phyloP scores from a whole-genome alignment of 2,888 invertebrate species.

The Prosopocoilus inquinatus region DNA sequence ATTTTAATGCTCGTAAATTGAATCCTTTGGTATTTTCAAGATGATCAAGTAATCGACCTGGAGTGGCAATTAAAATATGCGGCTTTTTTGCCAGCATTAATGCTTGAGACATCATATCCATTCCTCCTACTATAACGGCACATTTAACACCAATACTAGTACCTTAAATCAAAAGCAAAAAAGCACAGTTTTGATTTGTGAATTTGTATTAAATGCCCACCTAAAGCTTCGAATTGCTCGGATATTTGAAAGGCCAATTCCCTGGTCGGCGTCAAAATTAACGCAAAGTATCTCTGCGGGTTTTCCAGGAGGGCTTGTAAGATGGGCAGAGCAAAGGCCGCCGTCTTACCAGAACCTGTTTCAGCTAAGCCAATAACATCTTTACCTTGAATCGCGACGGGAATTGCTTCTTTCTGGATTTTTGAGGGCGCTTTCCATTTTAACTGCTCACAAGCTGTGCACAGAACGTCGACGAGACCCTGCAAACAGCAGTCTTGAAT shows the following conservation, averaged over 20 bases:
- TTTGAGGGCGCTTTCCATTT: conserved; percentile 95
- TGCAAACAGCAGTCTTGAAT: conserved; percentile 44
- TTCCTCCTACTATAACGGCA: conserved; percentile 96
- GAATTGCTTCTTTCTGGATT: conserved; percentile 93
- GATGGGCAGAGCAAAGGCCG: conserved; percentile 95
- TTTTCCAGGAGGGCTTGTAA: conserved; percentile 85
- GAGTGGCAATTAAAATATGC: conserved; percentile 95
- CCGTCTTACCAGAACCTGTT: conserved; percentile 95
- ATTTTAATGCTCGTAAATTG: conserved; percentile 83
- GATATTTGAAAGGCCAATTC: conserved; percentile 98
- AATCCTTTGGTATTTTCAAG: conserved; percentile 98
- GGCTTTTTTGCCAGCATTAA: conserved; percentile 91
- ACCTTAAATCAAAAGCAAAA: conserved; percentile 52
- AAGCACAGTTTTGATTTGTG: conserved; percentile 13
- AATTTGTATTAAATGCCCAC: conserved; percentile 51
- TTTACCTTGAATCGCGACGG: conserved; percentile 83
- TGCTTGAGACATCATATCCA: conserved; percentile 97
- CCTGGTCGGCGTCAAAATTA: conserved; percentile 93
- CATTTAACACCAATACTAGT: conserved; percentile 91
- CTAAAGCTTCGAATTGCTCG: conserved; percentile 97
- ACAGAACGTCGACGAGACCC: conserved; percentile 89
- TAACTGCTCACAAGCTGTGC: conserved; percentile 85
- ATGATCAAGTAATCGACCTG: conserved; percentile 93
- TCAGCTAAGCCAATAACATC: conserved; percentile 68
- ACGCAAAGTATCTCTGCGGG: conserved; percentile 91